Base-by-base conservation (phyloP, 2,113 vertebrate species). In the Pleuronectes platessa region DNA sequence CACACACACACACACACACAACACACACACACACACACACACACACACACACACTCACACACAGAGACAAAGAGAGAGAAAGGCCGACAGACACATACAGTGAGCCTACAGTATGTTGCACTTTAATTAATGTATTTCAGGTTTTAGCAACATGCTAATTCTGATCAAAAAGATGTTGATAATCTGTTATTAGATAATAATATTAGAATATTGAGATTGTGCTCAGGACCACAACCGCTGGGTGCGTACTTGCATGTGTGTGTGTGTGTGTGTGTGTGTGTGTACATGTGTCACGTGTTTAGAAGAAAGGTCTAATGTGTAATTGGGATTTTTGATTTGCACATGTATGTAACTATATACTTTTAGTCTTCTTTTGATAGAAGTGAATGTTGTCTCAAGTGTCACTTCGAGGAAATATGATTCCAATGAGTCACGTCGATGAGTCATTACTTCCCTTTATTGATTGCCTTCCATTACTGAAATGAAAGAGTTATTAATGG, bases 391-490 rank as follows among this genome's bases (percentile, higher is more conserved):
- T 31, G 68, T 79, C 49, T 78, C 68, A 14, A 20, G 63, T 86
- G 86, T 79, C 82, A 54, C 61, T 71, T 51, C 78, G 71, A 84
- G 63, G 79, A 88, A 85, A 88, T 81, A 63, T 76, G 82, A 89
- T 69, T 83, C 78, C 83, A 77, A 1, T 83, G 78, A 87, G 74
- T 92, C 83, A 83, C 68, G 63, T 84, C 76, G 68, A 47, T 84
- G 89, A 92, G 78, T 92, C 76, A 81, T 87, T 84, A 82, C 88
- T 87, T 90, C 79, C 75, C 21, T 6, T n/a, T 84, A 92, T 90
- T 82, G 88, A 91, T 89, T 81, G 40, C 58, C 62, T 71, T 87
- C 87, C 88, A 92, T 92, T 91, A 88, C 83, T 67, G 83, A 92
- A 84, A 92, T 88, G 79, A 86, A 89, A 85, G 49, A 66, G 56